Evolutionary conservation across 2,888 invertebrate genomes (phyloP), one percentile per base, ranked within the genome.

Genomic region (Elegia similella): DNA sequence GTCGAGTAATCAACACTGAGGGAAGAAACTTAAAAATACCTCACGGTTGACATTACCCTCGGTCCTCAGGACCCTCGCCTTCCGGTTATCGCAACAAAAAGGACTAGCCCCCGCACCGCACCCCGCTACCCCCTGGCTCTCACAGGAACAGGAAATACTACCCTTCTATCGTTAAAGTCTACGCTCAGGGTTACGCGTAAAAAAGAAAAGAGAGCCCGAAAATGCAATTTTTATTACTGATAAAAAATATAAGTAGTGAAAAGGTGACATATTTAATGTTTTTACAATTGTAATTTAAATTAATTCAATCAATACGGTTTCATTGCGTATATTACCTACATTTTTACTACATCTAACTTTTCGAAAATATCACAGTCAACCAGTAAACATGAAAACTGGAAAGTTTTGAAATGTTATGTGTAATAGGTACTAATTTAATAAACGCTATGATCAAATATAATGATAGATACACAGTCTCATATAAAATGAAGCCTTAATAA

Each of bases 81-180:
- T 91, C 91, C 91, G 91, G 91, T 90, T 91, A 91, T 90, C 87
- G 88, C 88, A 77, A 86, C 89, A 91, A 89, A 88, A 85, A 82
- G 80, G 70, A 73, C 76, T 70, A 68, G 72, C 76, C 77, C 80
- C 71, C 74, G 72, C 64, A 65, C 63, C 64, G 57, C 65, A 62
- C 65, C 62, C 70, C 68, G 70, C 71, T 69, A 62, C 69, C 75
- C 66, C 65, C 67, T 34, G 32, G 47, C 55, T 47, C 48, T 56
- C 29, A 73, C 82, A 78, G 85, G 84, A 84, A 85, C 84, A 84
- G 90, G 89, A 90, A 87, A 88, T 81, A 88, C 88, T 91, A 91
- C 90, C 90, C 89, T 90, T 89, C 89, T 86, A 88, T 87, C 86
- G 89, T 84, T 76, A 84, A 85, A 83, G 85, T 84, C 86, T 85